Evolutionary conservation across 2,888 invertebrate genomes (phyloP), one percentile per base, ranked within the genome.

Genomic region (Charanyca ferruginea): DNA sequence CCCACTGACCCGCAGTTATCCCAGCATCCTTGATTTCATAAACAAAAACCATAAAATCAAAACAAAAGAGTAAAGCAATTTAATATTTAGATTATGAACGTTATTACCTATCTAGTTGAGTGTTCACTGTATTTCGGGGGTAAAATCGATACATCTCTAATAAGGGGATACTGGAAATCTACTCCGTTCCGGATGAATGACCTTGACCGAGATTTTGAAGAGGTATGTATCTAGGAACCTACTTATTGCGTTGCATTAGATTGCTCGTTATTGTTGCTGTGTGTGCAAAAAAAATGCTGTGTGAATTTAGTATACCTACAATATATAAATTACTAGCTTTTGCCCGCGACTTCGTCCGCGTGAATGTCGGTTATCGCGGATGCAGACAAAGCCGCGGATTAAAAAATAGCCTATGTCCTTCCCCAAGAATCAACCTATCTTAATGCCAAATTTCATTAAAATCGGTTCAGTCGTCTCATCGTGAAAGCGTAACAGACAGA

Each of bases 1-100:
- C 61, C 82, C 83, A 84, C 87, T 90, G 85, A 82, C 75, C 83
- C 65, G 52, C 20, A 55, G 64, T 28, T 47, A 66, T 66, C 59
- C 57, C 66, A 53, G 49, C 55, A 60, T 61, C 69, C 62, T 60
- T 71, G 9, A 35, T 55, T 52, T 28, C 28, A 61, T 77, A 77
- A 67, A 66, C 68, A 63, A 70, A 53, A 54, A 35, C 35, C 8
- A 18, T 18, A 20, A n/a, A 16, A 38, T 18, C 28, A 44, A 44
- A 54, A 65, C 54, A 47, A 70, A 69, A 18, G 8, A 11, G 1
- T 20, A 13, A 32, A 9, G 8, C 16, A 9, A 25, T 13, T 13
- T 3, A 9, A 9, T 18, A 16, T 32, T 32, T 16, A 38, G 38
- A 38, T 5, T 38, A 38, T 16, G n/a, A n/a, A 38, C 3, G 4